These are phyloP conservation scores for Heliconius hermathena DNA, from an alignment of 1,140 invertebrate genomes.

Conservation along the genomic window DNA sequence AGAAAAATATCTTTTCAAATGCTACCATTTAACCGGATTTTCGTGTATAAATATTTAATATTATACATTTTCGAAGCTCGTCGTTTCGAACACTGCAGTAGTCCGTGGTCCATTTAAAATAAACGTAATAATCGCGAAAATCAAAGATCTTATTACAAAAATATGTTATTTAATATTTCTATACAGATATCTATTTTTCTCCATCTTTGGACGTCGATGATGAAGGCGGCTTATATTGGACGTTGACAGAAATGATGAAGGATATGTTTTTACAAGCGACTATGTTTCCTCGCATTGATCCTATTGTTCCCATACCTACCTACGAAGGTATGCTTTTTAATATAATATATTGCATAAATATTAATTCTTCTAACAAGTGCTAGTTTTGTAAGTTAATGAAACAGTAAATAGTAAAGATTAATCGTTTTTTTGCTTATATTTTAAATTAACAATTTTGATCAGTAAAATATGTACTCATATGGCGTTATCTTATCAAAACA, in stretches of 20 bases:
- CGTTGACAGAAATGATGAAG: slow-evolving; percentile 75
- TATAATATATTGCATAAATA: too few relatives aligned
- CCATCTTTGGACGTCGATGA: slow-evolving; percentile 72
- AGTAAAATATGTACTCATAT: background rate
- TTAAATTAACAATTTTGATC: background rate
- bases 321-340: slow-evolving; percentile 61
- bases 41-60: too few relatives aligned
- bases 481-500: background rate
- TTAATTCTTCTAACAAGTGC: too few relatives aligned
- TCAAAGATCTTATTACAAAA: too few relatives aligned
- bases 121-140: too few relatives aligned
- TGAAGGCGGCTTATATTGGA: slow-evolving; percentile 65
- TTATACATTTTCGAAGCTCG: too few relatives aligned
- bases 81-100: too few relatives aligned
- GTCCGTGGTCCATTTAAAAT: too few relatives aligned
- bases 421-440: background rate
- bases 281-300: slow-evolving; percentile 72
- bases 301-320: slow-evolving; percentile 59
- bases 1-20: too few relatives aligned
- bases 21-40: too few relatives aligned
- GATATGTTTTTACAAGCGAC: slow-evolving; percentile 77
- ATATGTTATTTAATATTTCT: too few relatives aligned
- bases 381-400: background rate
- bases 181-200: slow-evolving; percentile 73
- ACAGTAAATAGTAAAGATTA: background rate